Base-by-base conservation (phyloP, 2,113 vertebrate species). In the Anthoscopus minutus region DNA sequence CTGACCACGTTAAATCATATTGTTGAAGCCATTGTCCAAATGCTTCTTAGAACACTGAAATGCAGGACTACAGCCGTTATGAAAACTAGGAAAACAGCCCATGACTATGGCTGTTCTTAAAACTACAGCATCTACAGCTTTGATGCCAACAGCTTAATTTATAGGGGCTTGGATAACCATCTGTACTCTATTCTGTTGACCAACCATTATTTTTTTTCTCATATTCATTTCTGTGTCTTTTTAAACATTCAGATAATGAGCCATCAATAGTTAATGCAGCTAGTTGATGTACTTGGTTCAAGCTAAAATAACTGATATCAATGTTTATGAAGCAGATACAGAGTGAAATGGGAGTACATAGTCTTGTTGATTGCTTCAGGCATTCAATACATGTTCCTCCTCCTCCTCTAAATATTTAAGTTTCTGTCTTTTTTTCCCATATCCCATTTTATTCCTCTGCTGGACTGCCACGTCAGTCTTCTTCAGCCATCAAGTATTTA, bases 221-320 rank as follows among this genome's bases (percentile, higher is more conserved):
- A 24, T 50, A 70, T 81, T 94, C 57, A 86, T 71, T 72, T 57
- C 56, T n/a, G 11, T 54, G 48, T 65, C 61, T 74, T 89, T 87
- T 78, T 25, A 79, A 92, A 33, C 73, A 72, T 72, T 50, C 38
- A 89, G 64, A 86, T 78, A 91, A 94, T 62, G 38, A 96, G 42
- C 42, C 61, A 95, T 96, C 74, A 95, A 83, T 93, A 93, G 83
- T 94, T 95, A 94, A 95, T 89, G 88, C 8, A 70, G 77, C 66
- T n/a, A 91, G 40, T 53, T 92, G 84, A 92, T 81, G 67, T 38
- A 54, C 62, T 42, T 24, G 8, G 74, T 81, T 94, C 60, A 83
- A 92, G 30, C 33, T 93, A 92, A 95, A 94, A 89, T 93, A 94
- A 91, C 48, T 81, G 25, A 56, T 27, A 77, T 19, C 20, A 69